A percentile compares a stretch with the other conserved stretches of the same genome.
Evolutionary conservation across 1,140 invertebrate genomes (phyloP).

Genomic region (Maconellicoccus hirsutus): DNA sequence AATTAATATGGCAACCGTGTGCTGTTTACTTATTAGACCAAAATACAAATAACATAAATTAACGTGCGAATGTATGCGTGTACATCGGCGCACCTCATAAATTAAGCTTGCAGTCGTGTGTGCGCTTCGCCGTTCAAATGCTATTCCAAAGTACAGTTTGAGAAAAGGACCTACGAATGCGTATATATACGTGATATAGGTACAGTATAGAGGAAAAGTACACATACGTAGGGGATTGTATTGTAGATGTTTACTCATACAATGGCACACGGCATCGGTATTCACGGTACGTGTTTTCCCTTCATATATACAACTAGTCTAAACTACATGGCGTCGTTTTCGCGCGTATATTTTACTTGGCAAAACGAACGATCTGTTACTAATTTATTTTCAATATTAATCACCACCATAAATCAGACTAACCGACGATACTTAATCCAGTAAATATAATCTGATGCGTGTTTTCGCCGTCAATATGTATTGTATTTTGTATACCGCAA

Average conservation of each 20-base stretch:
- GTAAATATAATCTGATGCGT: not conserved
- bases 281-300: too few relatives aligned
- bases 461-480: not conserved
- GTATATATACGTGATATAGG: too few relatives aligned
- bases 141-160: not conserved
- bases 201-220: too few relatives aligned
- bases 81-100: not conserved
- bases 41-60: conserved; percentile 6
- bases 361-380: conserved; percentile 15
- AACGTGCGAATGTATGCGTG: not conserved
- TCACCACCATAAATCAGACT: conserved; percentile 11
- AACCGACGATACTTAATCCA: conserved; percentile 4
- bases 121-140: too few relatives aligned
- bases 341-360: not conserved
- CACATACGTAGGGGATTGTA: too few relatives aligned
- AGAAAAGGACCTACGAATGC: not conserved
- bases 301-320: too few relatives aligned
- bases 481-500: not conserved
- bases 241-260: too few relatives aligned
- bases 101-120: not conserved
- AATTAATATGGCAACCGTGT: not conserved
- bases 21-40: not conserved
- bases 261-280: too few relatives aligned
- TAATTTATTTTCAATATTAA: conserved; percentile 23
- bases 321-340: too few relatives aligned